Conservation (phyloP, 2,888 invertebrate genomes). For the Orgyia antiqua region DNA sequence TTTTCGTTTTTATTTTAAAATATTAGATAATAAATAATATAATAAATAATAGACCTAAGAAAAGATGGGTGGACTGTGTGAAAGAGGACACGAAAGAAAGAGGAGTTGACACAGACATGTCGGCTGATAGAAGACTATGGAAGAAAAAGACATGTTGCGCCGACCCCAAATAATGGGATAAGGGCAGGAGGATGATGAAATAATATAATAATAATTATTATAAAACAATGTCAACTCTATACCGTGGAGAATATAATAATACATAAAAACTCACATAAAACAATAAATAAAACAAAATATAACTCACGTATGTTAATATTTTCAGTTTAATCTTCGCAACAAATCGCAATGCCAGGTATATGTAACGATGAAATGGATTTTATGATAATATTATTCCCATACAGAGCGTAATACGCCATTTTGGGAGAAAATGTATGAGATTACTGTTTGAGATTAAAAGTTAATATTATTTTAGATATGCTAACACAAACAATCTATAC, state of each 20-base stretch:
- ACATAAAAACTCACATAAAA: constrained; percentile 10
- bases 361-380: constrained; percentile 39
- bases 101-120: too few species aligned
- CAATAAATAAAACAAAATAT: constrained; percentile 33
- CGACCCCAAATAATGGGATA: too few species aligned
- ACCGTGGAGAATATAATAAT: constrained; percentile 14
- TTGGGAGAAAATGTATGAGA: constrained; percentile 43
- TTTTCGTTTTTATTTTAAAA: too few species aligned
- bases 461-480: constrained; percentile 3
- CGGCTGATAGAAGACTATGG: too few species aligned
- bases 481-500: too few species aligned
- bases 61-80: too few species aligned
- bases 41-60: too few species aligned
- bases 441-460: constrained; percentile 29
- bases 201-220: too few species aligned
- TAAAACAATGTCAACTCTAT: constrained; percentile 19
- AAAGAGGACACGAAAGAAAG: too few species aligned
- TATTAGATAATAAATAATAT: too few species aligned
- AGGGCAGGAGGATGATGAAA: too few species aligned
- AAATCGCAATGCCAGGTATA: constrained; percentile 54
- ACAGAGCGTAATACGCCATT: constrained; percentile 43
- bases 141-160: too few species aligned
- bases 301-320: constrained; percentile 38
- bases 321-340: constrained; percentile 59
- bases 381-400: constrained; percentile 61